These are phyloP conservation scores for Xestia rhomboidea DNA, from an alignment of 2,888 invertebrate genomes.

Conservation along the genomic window DNA sequence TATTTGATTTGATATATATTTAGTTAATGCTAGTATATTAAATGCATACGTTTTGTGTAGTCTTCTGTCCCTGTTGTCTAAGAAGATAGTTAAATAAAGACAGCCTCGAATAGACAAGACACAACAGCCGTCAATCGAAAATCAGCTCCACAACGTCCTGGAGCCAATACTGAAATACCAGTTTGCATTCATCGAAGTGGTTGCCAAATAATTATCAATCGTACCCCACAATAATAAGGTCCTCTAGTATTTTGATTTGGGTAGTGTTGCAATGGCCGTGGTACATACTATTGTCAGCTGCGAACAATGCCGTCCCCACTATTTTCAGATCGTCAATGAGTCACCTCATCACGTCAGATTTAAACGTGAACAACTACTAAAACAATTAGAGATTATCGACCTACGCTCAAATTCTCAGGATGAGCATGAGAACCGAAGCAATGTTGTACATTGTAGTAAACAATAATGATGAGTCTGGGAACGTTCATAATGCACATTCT, in stretches of 20 bases:
- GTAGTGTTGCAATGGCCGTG: slow-evolving; percentile 32
- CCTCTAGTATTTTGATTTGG: slow-evolving; percentile 7
- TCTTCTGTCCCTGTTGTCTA: slow-evolving; percentile 10
- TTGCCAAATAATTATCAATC: slow-evolving; percentile 41
- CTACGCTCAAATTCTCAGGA: slow-evolving; percentile 53
- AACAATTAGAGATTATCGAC: slow-evolving; percentile 64
- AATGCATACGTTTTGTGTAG: not conserved
- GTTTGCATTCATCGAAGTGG: not conserved
- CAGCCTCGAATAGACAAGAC: slow-evolving; percentile 33
- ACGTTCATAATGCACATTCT: slow-evolving; percentile 30
- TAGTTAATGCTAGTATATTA: not conserved
- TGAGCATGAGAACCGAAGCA: slow-evolving; percentile 46
- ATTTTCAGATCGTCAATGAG: slow-evolving; percentile 78
- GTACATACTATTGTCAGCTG: slow-evolving; percentile 57
- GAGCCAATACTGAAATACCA: slow-evolving; percentile 34
- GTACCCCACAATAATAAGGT: slow-evolving; percentile 42
- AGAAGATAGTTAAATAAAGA: slow-evolving; percentile 30
- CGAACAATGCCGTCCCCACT: slow-evolving; percentile 76
- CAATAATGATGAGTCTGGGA: slow-evolving; percentile 33
- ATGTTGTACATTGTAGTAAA: slow-evolving; percentile 20
- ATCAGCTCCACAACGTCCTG: slow-evolving; percentile 39
- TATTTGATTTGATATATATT: not conserved
- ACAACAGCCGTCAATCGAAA: slow-evolving; percentile 52
- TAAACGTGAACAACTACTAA: slow-evolving; percentile 59
- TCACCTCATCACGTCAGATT: slow-evolving; percentile 71